Conservation (phyloP, 2,888 invertebrate species). For the Pteria penguin region DNA sequence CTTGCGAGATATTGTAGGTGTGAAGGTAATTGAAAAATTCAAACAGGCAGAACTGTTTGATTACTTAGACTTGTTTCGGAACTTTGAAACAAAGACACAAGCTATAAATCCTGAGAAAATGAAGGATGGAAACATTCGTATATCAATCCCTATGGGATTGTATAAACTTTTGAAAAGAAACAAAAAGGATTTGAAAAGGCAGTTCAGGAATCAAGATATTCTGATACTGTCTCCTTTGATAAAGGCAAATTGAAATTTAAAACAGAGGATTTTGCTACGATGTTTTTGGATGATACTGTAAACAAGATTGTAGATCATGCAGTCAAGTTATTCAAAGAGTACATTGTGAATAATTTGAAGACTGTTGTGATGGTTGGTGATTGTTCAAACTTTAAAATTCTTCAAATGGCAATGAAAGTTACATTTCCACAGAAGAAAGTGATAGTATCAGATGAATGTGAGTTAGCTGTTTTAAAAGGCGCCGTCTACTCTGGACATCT, state of each 20-base stretch:
- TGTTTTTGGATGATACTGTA: constrained; percentile 30
- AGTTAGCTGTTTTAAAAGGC: constrained; percentile 36
- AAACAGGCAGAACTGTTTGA: constrained; percentile 20
- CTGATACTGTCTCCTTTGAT: constrained; percentile 7
- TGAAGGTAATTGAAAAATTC: constrained; percentile 7
- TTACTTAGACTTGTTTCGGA: constrained; percentile 32
- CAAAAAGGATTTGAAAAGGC: constrained; percentile 6
- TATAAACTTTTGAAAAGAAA: constrained; percentile 1
- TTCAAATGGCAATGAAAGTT: constrained; percentile 25
- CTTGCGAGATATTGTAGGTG: constrained; percentile 20
- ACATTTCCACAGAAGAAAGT: constrained; percentile 14
- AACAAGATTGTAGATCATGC: constrained; percentile 27
- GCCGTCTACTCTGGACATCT: constrained; percentile 35
- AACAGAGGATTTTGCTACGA: not conserved
- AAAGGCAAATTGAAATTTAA: constrained; percentile 23
- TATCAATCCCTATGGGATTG: constrained; percentile 29
- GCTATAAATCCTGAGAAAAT: constrained; percentile 12
- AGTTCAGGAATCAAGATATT: constrained; percentile 11
- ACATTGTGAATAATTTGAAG: constrained; percentile 10
- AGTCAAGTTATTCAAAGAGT: constrained; percentile 18
- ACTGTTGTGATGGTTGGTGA: constrained; percentile 42
- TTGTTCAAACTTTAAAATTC: constrained; percentile 34
- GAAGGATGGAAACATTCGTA: constrained; percentile 9
- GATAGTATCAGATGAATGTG: constrained; percentile 30
- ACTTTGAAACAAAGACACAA: constrained; percentile 39